phyloP scores from a whole-genome alignment of 2,113 vertebrate genomes.

The Triplophysa rosa region DNA sequence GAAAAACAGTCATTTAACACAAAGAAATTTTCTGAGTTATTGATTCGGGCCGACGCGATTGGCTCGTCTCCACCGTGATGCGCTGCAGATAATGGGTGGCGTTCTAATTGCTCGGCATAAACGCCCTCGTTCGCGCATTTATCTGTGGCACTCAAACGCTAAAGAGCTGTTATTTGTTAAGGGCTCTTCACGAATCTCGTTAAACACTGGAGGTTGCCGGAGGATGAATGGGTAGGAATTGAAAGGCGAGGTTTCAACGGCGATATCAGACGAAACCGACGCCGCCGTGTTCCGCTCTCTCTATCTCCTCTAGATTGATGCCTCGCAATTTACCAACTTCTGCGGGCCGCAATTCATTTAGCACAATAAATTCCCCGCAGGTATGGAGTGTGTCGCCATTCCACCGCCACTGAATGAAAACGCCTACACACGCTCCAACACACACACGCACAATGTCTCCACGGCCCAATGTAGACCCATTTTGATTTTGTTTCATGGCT shows the following conservation, averaged over 20 bases:
- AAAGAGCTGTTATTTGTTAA: constrained; percentile 52
- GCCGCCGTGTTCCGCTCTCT: constrained; percentile 7
- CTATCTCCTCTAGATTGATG: constrained; percentile 55
- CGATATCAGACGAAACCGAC: constrained; percentile 28
- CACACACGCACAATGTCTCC: constrained; percentile 17
- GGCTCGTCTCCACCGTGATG: constrained; percentile 31
- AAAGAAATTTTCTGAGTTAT: constrained; percentile 12
- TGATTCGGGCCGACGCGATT: constrained; percentile 39
- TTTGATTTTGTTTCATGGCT: constrained; percentile 56
- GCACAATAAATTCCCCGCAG: constrained; percentile 49
- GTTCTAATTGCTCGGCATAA: constrained; percentile 51
- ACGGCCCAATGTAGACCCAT: constrained; percentile 46
- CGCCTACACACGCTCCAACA: constrained; percentile 30
- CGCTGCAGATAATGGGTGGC: constrained; percentile 40
- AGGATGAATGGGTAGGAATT: constrained; percentile 40
- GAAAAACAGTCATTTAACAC: constrained; percentile 20
- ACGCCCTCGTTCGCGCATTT: constrained; percentile 44
- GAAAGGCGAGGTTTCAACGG: constrained; percentile 41
- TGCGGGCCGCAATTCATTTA: constrained; percentile 51
- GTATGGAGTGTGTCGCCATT: constrained; percentile 42
- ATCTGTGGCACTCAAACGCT: constrained; percentile 32
- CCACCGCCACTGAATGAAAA: constrained; percentile 28
- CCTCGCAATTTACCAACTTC: constrained; percentile 55
- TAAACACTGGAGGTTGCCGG: constrained; percentile 42
- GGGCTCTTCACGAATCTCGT: constrained; percentile 48